A percentile compares a stretch with the other conserved stretches of the same genome.
Conservation (phyloP, 2,888 invertebrate species). For the Antitype chi region DNA sequence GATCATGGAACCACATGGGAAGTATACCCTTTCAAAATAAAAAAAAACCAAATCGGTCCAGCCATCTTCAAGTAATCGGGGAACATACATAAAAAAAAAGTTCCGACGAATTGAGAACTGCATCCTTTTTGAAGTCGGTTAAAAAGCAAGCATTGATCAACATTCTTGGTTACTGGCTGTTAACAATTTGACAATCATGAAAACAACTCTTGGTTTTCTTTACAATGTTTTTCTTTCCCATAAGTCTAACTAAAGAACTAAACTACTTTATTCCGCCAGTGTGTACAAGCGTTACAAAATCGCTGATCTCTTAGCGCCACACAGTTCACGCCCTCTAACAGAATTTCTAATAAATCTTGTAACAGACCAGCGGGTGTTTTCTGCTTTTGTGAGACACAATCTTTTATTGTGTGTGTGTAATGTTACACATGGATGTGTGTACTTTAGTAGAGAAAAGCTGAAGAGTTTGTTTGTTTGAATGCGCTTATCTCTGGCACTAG, state of each 20-base stretch:
- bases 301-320: slow-evolving; percentile 29
- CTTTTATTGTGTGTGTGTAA: slow-evolving; percentile 17
- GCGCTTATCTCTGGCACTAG: too few species aligned
- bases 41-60: too few species aligned
- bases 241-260: not conserved
- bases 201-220: not conserved
- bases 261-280: not conserved
- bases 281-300: not conserved
- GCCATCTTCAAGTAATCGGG: too few species aligned
- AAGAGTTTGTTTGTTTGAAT: not conserved
- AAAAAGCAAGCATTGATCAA: not conserved
- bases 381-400: slow-evolving; percentile 21
- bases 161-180: not conserved
- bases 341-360: slow-evolving; percentile 60
- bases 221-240: not conserved
- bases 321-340: slow-evolving; percentile 42
- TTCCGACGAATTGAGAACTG: too few species aligned
- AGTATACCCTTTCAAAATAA: too few species aligned
- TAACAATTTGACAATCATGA: not conserved
- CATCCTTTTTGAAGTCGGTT: not conserved
- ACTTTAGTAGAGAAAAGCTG: not conserved
- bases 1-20: too few species aligned
- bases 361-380: slow-evolving; percentile 40
- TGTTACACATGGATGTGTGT: not conserved
- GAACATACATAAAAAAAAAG: too few species aligned